These are phyloP conservation scores for Epinotia nisella DNA, from an alignment of 2,888 invertebrate genomes.

Conservation along the genomic window DNA sequence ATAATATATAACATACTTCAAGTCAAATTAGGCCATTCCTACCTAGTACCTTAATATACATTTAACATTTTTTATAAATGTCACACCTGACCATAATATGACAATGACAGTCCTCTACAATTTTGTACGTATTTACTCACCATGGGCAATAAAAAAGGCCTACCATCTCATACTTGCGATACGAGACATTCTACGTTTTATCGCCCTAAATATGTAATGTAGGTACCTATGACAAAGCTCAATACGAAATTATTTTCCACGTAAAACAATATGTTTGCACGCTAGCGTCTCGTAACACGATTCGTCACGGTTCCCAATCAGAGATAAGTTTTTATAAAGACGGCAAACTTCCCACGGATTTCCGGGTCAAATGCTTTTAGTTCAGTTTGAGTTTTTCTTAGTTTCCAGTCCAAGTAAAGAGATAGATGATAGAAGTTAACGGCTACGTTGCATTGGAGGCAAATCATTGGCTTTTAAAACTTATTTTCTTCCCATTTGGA, in stretches of 20 bases:
- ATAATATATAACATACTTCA: no score
- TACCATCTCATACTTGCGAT: no score
- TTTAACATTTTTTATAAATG: no score
- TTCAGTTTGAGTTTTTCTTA: constrained; percentile 28
- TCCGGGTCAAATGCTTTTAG: constrained; percentile 28
- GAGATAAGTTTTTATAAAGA: constrained; percentile 37
- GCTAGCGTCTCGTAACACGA: constrained; percentile 14
- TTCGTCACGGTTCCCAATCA: constrained; percentile 33
- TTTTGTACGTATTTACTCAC: no score
- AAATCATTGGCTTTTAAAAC: background rate
- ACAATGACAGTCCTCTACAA: no score
- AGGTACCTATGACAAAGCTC: no score
- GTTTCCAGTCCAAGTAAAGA: constrained; percentile 23
- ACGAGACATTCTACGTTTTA: no score
- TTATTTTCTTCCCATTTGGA: background rate
- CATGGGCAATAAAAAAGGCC: no score
- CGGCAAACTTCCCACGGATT: constrained; percentile 31
- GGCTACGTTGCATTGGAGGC: background rate
- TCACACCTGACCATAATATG: no score
- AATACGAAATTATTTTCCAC: background rate
- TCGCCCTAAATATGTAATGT: no score
- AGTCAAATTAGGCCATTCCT: no score
- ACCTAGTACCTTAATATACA: no score
- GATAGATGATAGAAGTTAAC: constrained; percentile 2
- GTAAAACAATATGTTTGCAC: background rate